phyloP scores from a whole-genome alignment of 30 jellyfish, hydroid and myxozoan species.

The Chrysaora quinquecirrha region DNA sequence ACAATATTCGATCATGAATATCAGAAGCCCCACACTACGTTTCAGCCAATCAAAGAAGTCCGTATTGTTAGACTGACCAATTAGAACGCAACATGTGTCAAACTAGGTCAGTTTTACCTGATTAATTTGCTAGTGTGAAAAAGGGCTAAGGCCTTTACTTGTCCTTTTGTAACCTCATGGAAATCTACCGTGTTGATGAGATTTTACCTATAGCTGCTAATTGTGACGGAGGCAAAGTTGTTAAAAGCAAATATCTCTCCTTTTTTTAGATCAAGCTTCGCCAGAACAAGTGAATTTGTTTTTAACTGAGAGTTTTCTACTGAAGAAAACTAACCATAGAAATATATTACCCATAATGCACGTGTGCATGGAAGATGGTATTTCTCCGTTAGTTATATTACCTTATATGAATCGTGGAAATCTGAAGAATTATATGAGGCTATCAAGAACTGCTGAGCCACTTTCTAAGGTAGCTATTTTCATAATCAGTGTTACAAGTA shows the following conservation, averaged over 20 bases:
- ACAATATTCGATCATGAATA: too few relatives aligned
- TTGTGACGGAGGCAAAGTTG: too few relatives aligned
- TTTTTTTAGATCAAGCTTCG: constrained; percentile 86
- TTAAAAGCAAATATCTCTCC: neutral
- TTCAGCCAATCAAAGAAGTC: too few relatives aligned
- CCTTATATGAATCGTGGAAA: constrained; percentile 94
- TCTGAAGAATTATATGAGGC: constrained; percentile 86
- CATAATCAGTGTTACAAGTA: neutral
- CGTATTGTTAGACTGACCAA: too few relatives aligned
- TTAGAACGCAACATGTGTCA: too few relatives aligned
- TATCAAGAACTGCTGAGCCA: constrained; percentile 97
- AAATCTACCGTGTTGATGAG: too few relatives aligned
- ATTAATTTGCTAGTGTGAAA: too few relatives aligned
- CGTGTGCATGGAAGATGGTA: constrained; percentile 78
- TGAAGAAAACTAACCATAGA: constrained; percentile 87
- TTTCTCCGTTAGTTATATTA: constrained; percentile 74
- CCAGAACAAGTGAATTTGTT: constrained; percentile 89
- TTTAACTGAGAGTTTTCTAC: constrained; percentile 70
- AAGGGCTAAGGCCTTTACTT: too few relatives aligned
- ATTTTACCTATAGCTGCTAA: too few relatives aligned
- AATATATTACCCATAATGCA: constrained; percentile 89
- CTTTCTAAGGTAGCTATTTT: constrained; percentile 70
- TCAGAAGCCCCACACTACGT: too few relatives aligned
- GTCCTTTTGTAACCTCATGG: too few relatives aligned
- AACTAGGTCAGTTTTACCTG: too few relatives aligned